These are phyloP conservation scores for Calvadosia cruxmelitensis DNA, from an alignment of 30 jellyfish, hydroid and myxozoan species.

Conservation along the genomic window DNA sequence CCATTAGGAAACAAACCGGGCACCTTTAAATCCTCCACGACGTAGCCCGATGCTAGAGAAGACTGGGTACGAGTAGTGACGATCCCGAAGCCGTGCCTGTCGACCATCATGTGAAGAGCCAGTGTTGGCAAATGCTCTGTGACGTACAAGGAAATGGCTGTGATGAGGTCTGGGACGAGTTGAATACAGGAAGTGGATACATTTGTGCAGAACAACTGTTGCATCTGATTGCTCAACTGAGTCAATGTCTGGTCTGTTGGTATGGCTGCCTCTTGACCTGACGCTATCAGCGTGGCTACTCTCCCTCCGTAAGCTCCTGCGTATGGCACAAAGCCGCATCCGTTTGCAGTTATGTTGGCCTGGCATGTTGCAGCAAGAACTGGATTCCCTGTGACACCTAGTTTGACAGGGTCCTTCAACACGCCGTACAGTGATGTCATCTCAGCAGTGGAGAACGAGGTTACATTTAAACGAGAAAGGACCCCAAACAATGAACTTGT, in stretches of 20 bases:
- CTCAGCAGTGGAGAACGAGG: constrained; percentile 18
- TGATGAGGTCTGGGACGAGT: background rate
- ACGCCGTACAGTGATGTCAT: constrained; percentile 33
- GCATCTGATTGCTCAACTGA: background rate
- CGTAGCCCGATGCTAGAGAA: constrained; percentile 33
- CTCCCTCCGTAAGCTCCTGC: constrained; percentile 1
- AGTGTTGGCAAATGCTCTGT: constrained; percentile 37
- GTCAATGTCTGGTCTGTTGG: background rate
- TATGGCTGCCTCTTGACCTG: background rate
- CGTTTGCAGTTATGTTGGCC: constrained; percentile 15
- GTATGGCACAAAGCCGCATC: constrained; percentile 45
- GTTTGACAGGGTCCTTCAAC: constrained; percentile 13
- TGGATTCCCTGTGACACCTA: constrained; percentile 33
- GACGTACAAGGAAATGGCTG: constrained; percentile 20
- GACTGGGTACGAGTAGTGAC: constrained; percentile 35
- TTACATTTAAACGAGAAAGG: background rate
- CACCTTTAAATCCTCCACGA: constrained; percentile 12
- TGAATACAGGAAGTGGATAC: constrained; percentile 1
- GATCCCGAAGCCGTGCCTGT: constrained; percentile 31
- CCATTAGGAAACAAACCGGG: constrained; percentile 37
- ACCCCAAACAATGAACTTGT: constrained; percentile 18
- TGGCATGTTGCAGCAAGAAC: constrained; percentile 20
- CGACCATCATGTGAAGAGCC: constrained; percentile 26
- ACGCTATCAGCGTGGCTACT: background rate
- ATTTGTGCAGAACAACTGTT: constrained; percentile 25